Base-by-base conservation (phyloP, 2,888 invertebrate genomes). In the Lobophora halterata region DNA sequence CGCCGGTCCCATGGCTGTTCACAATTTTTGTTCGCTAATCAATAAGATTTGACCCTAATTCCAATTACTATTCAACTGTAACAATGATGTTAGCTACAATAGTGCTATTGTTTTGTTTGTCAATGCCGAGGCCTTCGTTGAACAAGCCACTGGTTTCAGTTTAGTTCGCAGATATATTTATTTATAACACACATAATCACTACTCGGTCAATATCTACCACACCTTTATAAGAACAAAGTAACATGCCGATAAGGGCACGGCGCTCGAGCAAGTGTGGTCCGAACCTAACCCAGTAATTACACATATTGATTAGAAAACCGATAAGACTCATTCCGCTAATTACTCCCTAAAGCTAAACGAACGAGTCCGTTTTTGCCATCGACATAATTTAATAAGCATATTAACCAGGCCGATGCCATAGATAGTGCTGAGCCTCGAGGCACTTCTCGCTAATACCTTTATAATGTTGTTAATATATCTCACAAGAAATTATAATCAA, bases 281-380 rank as follows among this genome's bases (percentile, higher is more conserved):
- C 51, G 57, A 60, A 66, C 66, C 69, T 66, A 65, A 75, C 65
- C 75, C 79, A 79, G 78, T 82, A 85, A 86, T 86, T 86, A 86
- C 66, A 70, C 62, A 52, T 71, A 64, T 74, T 79, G 87, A 86
- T 87, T 81, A 80, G 78, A 85, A 78, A 70, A 64, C 53, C 69
- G 81, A 86, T 85, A 82, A 80, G 72, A 68, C 74, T 76, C 79
- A 80, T 80, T 82, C 78, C 60, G 73, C 80, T 87, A 87, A 87
- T 86, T 87, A 86, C 86, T 87, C 86, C 87, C 87, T 86, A 79
- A 82, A 87, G 87, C 87, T 74, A 87, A 81, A 82, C 68, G 72
- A 69, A 65, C 66, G 58, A 59, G 64, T 69, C 68, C 62, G 72
- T 79, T 86, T 83, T 86, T 82, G 81, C 87, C 72, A 75, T 81